Evolutionary conservation across 2,888 invertebrate species (phyloP).

Genomic region (Hanleya hanleyi): DNA sequence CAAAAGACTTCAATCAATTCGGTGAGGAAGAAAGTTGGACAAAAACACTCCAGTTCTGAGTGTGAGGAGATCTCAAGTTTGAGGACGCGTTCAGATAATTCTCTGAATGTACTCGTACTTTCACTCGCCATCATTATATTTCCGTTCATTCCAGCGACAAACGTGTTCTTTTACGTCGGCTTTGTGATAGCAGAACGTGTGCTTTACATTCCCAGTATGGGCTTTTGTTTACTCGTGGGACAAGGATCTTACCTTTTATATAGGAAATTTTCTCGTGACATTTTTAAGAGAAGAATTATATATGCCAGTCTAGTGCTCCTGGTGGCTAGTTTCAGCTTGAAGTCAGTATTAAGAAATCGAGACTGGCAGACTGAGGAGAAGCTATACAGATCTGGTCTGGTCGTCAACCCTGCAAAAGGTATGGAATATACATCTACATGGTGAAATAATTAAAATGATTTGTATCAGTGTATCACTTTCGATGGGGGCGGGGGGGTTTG

Average conservation of each 20-base stretch:
- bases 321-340: constrained; percentile 73
- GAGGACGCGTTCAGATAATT: not conserved
- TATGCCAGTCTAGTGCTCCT: constrained; percentile 45
- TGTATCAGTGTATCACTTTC: too few relatives aligned
- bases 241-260: constrained; percentile 60
- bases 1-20: not conserved
- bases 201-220: constrained; percentile 96
- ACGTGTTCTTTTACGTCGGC: constrained; percentile 97
- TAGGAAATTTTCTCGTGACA: constrained; percentile 30
- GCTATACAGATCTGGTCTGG: constrained; percentile 91
- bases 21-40: not conserved
- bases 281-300: constrained; percentile 32
- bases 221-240: constrained; percentile 91
- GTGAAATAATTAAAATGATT: not conserved
- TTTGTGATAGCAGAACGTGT: constrained; percentile 98
- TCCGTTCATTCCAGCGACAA: constrained; percentile 96
- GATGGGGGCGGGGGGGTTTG: too few relatives aligned
- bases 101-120: constrained; percentile 54
- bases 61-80: constrained; percentile 37
- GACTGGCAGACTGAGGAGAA: constrained; percentile 97
- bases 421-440: constrained; percentile 56
- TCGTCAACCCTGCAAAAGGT: constrained; percentile 99
- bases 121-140: constrained; percentile 84
- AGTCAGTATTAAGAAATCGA: constrained; percentile 87
- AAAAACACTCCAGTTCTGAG: constrained; percentile 44